A percentile compares a stretch with the other conserved stretches of the same genome.
phyloP scores from a whole-genome alignment of 2,797 vertebrate species.

The Xyrichtys novacula region DNA sequence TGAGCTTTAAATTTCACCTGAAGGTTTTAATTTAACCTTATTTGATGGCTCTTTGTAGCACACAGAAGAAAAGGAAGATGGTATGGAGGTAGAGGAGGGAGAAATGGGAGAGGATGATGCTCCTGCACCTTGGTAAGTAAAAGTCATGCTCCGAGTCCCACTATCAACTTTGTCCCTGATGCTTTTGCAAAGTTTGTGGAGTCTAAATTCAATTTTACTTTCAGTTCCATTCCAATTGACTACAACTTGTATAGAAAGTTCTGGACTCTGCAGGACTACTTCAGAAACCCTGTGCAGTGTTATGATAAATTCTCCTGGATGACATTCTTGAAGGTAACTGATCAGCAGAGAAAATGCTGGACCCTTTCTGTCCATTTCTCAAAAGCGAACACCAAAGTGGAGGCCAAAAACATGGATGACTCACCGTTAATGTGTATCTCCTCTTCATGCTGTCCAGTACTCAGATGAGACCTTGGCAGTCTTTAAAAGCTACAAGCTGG shows the following conservation, averaged over 20 bases:
- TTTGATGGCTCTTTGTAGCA: constrained; percentile 78
- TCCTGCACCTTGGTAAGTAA: constrained; percentile 91
- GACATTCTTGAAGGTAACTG: constrained; percentile 94
- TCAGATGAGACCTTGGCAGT: constrained; percentile 97
- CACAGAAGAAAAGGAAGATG: constrained; percentile 93
- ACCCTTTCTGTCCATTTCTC: not conserved
- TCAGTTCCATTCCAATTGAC: constrained; percentile 97
- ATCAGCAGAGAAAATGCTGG: not conserved
- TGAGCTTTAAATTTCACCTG: not conserved
- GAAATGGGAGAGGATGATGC: constrained; percentile 99
- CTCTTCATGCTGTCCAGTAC: constrained; percentile 82
- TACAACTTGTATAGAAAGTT: constrained; percentile 99
- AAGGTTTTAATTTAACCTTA: not conserved
- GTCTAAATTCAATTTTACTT: constrained; percentile 23
- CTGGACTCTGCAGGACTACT: constrained; percentile 98
- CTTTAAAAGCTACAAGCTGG: constrained; percentile 98
- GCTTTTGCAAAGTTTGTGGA: not conserved
- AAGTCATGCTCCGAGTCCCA: not conserved
- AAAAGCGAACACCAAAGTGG: not conserved
- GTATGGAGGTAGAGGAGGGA: constrained; percentile 98
- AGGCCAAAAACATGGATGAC: not conserved
- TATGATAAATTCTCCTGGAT: constrained; percentile 98
- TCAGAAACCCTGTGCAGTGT: constrained; percentile 97
- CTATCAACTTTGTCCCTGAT: not conserved
- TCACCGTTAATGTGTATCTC: not conserved